A percentile compares a stretch with the other conserved stretches of the same genome.
phyloP scores from a whole-genome alignment of 2,113 vertebrate species.

The Proterorhinus semilunaris region DNA sequence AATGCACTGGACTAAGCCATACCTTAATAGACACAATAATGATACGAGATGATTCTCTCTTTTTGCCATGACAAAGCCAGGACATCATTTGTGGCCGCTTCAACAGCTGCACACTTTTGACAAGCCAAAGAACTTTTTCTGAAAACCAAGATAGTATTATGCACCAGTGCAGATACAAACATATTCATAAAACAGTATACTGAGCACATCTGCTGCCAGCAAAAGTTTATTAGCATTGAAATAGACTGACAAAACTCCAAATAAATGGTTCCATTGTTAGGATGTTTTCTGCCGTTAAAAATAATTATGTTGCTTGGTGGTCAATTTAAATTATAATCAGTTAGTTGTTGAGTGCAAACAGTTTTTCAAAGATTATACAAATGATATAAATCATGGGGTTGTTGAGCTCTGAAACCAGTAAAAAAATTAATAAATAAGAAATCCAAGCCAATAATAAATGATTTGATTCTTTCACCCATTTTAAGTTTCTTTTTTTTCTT shows the following conservation, averaged over 20 bases:
- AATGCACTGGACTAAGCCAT: too few species aligned
- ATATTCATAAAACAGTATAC: slow-evolving; percentile 68
- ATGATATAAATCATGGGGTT: slow-evolving; percentile 90
- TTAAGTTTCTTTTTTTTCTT: slow-evolving; percentile 24
- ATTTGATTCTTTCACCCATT: slow-evolving; percentile 58
- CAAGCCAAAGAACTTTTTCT: slow-evolving; percentile 3
- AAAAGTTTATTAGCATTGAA: slow-evolving; percentile 56
- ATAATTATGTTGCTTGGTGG: slow-evolving; percentile 65
- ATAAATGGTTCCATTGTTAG: slow-evolving; percentile 16
- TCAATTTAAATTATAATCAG: slow-evolving; percentile 83
- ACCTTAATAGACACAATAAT: too few species aligned
- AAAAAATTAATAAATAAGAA: slow-evolving; percentile 91
- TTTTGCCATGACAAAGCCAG: too few species aligned
- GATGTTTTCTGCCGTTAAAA: slow-evolving; percentile 41
- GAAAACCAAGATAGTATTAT: slow-evolving; percentile 7
- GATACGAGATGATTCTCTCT: too few species aligned
- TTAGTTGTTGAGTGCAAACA: slow-evolving; percentile 97
- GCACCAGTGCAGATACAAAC: slow-evolving; percentile 56
- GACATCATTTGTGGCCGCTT: too few species aligned
- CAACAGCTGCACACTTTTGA: too few species aligned
- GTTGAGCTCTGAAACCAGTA: slow-evolving; percentile 85
- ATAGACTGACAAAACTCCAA: slow-evolving; percentile 30
- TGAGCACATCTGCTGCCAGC: slow-evolving; percentile 62
- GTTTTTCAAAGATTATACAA: slow-evolving; percentile 96
- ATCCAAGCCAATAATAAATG: slow-evolving; percentile 68